Conservation (phyloP, 1,140 invertebrate species). For the Megathymus violae region DNA sequence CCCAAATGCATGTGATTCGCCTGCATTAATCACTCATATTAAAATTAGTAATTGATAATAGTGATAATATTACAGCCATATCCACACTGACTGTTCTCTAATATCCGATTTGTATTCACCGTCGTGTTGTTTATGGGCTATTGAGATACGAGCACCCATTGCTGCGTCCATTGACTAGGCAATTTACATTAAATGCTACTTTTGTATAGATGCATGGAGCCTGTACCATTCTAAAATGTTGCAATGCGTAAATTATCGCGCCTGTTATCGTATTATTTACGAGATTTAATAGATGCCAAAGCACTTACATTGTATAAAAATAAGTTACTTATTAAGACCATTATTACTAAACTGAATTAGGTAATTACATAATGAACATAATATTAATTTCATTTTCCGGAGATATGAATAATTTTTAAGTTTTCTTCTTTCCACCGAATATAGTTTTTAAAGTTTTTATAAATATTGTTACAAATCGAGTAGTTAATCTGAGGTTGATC, state of each 20-base stretch:
- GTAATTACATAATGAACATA: no score
- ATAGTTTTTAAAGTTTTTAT: no score
- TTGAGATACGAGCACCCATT: slow-evolving; percentile 68
- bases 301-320: no score
- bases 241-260: slow-evolving; percentile 55
- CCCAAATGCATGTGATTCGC: slow-evolving; percentile 53
- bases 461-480: neutral
- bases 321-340: no score
- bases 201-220: slow-evolving; percentile 57
- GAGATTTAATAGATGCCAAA: no score
- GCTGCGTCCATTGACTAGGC: slow-evolving; percentile 60
- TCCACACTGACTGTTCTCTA: slow-evolving; percentile 60
- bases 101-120: slow-evolving; percentile 81
- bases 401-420: no score
- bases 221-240: slow-evolving; percentile 44
- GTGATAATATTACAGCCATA: slow-evolving; percentile 61
- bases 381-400: no score
- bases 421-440: no score
- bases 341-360: no score
- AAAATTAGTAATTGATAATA: slow-evolving; percentile 46
- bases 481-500: no score
- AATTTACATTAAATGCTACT: slow-evolving; percentile 73
- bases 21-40: slow-evolving; percentile 56
- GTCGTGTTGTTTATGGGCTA: slow-evolving; percentile 75
- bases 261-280: neutral